These are phyloP conservation scores for Varanus komodoensis DNA, from an alignment of 2,113 vertebrate species.

Conservation along the genomic window DNA sequence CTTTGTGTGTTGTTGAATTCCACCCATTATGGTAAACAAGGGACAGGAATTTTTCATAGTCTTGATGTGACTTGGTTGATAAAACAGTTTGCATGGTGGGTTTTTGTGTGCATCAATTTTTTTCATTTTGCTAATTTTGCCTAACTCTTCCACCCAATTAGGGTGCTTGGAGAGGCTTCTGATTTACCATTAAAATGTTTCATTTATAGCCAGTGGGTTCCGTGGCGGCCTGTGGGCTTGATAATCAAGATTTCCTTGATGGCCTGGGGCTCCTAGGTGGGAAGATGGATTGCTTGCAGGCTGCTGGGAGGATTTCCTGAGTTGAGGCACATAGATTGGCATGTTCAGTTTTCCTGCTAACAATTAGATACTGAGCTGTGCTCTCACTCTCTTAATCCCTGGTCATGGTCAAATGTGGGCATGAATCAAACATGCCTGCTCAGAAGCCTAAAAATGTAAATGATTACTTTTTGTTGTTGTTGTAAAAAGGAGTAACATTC, in stretches of 20 bases:
- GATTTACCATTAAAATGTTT: neutral
- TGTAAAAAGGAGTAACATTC: slow-evolving; percentile 36
- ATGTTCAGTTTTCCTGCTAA: slow-evolving; percentile 52
- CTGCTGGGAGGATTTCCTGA: slow-evolving; percentile 56
- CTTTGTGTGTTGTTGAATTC: neutral
- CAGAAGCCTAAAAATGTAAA: slow-evolving; percentile 44
- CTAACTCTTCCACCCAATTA: slow-evolving; percentile 50
- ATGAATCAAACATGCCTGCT: slow-evolving; percentile 40
- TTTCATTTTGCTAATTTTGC: slow-evolving; percentile 59
- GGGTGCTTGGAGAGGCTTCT: neutral
- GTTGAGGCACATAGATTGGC: slow-evolving; percentile 46
- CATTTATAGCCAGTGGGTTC: neutral
- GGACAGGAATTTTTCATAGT: neutral
- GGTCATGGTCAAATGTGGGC: slow-evolving; percentile 50
- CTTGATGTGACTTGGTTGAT: slow-evolving; percentile 35
- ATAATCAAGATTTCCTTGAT: neutral
- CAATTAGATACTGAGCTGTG: neutral
- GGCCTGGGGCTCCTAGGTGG: slow-evolving; percentile 22
- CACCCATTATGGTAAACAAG: neutral
- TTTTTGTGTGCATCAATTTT: slow-evolving; percentile 56
- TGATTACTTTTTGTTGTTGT: slow-evolving; percentile 36
- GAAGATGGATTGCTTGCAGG: slow-evolving; percentile 56
- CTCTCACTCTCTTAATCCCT: slow-evolving; percentile 41
- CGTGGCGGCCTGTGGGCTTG: too few species aligned
- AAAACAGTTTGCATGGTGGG: slow-evolving; percentile 48